Base-by-base conservation (phyloP, 2,888 invertebrate genomes). In the Nasonia oneida region DNA sequence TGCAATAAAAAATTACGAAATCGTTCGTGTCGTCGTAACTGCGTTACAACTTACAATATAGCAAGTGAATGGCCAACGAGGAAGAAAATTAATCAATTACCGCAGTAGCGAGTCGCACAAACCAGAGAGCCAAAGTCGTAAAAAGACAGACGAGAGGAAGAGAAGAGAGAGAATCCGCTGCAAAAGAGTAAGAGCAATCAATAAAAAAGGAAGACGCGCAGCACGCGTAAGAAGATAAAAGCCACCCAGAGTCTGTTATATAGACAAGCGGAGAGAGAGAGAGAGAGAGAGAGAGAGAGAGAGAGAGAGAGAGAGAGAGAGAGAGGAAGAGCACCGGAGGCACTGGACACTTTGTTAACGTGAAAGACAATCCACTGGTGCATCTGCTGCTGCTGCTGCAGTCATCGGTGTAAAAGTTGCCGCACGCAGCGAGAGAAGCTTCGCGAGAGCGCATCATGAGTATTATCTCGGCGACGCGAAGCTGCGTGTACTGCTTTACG, bases 1-100 rank as follows among this genome's bases (percentile, higher is more conserved):
- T 37, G 37, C 37, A 3, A 37, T 37, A 37, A 37, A 37, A 37
- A 37, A 37, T 37, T 37, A 37, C 37, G 4, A 37, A 37, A 37
- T 37, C 37, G 37, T 37, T 37, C 37, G 37, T 37, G 37, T 37
- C 37, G 4, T 5, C 4, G 10, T 53, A 8, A 14, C 53, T 53
- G 53, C 18, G 53, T 15, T 53, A 53, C 8, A 53, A 15, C 53
- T 53, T 53, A 14, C 14, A 29, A 29, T 15, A 15, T 53, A 12
- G 15, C 50, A 50, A 57, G 57, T 83, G 74, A 78, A 84, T 79
- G 74, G 10, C 64, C 61, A 50, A 74, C 67, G 84, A 79, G 50
- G 73, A 67, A 75, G 67, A 84, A 84, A 84, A 80, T 84, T 75
- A 84, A 84, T 84, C 80, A 84, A 84, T 84, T 80, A 80, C 75